Percentiles rank a stretch among this genome's conserved stretches.
phyloP scores from a whole-genome alignment of 2,797 vertebrate genomes.

The Coregonus sp. region DNA sequence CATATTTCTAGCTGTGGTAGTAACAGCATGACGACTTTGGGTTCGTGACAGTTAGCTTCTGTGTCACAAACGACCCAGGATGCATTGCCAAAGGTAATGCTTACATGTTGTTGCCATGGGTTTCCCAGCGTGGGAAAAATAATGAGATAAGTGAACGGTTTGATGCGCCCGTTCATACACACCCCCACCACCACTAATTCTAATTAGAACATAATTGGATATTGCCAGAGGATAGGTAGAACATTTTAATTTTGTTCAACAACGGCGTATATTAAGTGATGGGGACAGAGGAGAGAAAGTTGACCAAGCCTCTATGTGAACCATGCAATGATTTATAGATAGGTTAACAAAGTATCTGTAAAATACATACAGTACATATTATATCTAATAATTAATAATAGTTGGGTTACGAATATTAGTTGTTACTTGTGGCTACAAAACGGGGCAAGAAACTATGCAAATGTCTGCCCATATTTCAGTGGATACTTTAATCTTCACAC shows the following conservation, averaged over 20 bases:
- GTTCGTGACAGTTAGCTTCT: neutral
- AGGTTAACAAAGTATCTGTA: too few relatives aligned
- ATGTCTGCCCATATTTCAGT: neutral
- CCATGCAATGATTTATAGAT: neutral
- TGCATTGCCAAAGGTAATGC: neutral
- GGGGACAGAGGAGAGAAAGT: neutral
- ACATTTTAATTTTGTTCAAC: neutral
- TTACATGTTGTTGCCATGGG: neutral
- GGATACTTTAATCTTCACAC: too few relatives aligned
- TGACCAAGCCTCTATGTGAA: neutral
- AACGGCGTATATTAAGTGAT: neutral
- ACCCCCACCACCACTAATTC: neutral
- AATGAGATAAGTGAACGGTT: neutral
- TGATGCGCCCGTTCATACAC: neutral
- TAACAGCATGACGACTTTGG: neutral
- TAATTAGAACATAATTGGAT: conserved; percentile 5
- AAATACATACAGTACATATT: neutral
- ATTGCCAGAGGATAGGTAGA: conserved; percentile 1
- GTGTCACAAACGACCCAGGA: neutral
- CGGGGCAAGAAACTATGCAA: neutral
- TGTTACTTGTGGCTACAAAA: neutral
- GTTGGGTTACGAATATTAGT: neutral
- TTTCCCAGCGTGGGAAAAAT: neutral
- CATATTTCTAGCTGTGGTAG: neutral
- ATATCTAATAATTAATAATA: neutral